Conservation (phyloP, 2,113 vertebrate genomes). For the Calypte anna region DNA sequence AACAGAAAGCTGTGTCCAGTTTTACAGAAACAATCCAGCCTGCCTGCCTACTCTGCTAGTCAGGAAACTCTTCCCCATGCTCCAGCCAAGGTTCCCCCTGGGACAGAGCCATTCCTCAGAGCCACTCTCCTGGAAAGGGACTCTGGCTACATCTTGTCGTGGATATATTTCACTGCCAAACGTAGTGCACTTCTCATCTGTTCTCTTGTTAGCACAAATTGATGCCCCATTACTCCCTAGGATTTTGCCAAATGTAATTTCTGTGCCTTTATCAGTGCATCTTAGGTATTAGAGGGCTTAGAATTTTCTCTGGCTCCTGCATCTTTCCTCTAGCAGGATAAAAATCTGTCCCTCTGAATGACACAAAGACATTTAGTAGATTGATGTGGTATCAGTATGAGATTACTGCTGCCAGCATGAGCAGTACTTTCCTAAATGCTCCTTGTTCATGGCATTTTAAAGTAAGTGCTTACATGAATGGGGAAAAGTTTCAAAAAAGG, state of each 20-base stretch:
- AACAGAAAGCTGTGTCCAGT: too few species aligned
- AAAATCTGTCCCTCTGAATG: conserved; percentile 7
- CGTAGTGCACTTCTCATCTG: not conserved
- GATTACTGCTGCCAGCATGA: conserved; percentile 1
- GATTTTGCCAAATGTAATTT: not conserved
- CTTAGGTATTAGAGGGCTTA: not conserved
- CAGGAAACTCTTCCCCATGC: not conserved
- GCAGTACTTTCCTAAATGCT: not conserved
- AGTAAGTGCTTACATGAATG: not conserved
- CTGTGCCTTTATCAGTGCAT: not conserved
- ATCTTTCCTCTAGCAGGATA: not conserved
- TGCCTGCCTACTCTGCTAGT: not conserved
- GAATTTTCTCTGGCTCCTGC: not conserved
- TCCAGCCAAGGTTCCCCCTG: not conserved
- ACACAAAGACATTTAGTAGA: not conserved
- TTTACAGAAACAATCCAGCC: not conserved
- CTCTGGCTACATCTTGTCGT: not conserved
- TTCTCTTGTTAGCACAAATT: not conserved
- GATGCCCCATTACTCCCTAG: not conserved
- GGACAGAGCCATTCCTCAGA: not conserved
- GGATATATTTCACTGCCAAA: not conserved
- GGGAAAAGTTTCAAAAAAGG: not conserved
- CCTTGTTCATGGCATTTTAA: not conserved
- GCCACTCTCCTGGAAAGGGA: not conserved
- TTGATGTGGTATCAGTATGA: not conserved